Conservation (phyloP, 2,113 vertebrate genomes). For the Callithrix jacchus region DNA sequence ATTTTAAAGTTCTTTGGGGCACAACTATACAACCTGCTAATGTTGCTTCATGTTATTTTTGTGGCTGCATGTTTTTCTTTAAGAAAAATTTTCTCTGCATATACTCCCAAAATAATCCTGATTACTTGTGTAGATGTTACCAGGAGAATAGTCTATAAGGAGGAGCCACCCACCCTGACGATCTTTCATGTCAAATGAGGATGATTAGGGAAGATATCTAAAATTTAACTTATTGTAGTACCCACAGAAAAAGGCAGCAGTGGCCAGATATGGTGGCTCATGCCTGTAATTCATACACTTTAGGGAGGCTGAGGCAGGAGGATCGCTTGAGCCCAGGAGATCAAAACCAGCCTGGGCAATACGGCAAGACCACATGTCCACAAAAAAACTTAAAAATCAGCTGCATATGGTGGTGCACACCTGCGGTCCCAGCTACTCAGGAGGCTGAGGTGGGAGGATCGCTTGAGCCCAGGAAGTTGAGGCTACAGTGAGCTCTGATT, state of each 20-base stretch:
- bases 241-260: not conserved
- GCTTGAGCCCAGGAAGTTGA: too few species aligned
- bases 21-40: not conserved
- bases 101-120: not conserved
- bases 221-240: not conserved
- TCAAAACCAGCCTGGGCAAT: too few species aligned
- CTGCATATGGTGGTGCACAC: too few species aligned
- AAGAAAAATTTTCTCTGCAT: slow-evolving; percentile 29
- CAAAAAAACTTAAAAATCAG: too few species aligned
- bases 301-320: too few species aligned
- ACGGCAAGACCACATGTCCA: too few species aligned
- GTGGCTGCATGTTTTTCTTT: slow-evolving; percentile 13
- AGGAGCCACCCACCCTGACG: not conserved
- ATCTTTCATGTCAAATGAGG: not conserved
- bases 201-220: not conserved
- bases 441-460: too few species aligned
- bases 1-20: not conserved
- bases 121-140: not conserved
- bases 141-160: not conserved
- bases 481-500: too few species aligned
- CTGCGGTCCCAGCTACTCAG: too few species aligned
- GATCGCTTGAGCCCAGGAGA: too few species aligned
- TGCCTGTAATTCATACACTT: too few species aligned
- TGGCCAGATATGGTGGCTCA: too few species aligned
- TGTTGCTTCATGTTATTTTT: not conserved